Conservation (phyloP, 2,113 vertebrate species). For the Lamprotornis superbus region DNA sequence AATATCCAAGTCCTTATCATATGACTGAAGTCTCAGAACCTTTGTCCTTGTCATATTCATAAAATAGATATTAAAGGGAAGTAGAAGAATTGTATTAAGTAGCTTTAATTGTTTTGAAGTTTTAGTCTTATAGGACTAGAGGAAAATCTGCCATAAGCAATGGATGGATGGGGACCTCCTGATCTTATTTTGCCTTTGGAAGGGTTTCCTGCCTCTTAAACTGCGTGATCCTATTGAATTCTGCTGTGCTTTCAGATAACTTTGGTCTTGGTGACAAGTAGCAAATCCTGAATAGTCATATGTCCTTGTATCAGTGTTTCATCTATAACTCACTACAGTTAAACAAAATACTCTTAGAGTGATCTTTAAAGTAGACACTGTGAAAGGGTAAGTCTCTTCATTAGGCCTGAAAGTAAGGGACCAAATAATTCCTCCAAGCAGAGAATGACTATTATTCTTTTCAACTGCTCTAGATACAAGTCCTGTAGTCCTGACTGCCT, state of each 20-base stretch:
- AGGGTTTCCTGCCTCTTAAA: background rate
- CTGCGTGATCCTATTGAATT: background rate
- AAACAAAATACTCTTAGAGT: background rate
- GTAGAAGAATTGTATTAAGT: background rate
- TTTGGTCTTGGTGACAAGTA: background rate
- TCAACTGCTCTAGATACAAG: background rate
- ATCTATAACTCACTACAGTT: background rate
- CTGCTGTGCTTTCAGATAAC: background rate
- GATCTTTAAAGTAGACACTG: background rate
- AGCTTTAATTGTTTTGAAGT: background rate
- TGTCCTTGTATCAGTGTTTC: background rate
- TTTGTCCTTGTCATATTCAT: background rate
- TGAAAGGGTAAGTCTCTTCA: background rate
- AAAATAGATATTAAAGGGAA: background rate
- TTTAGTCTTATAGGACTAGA: background rate
- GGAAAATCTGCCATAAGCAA: background rate
- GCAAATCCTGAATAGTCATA: background rate
- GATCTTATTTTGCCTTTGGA: background rate
- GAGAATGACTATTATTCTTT: background rate
- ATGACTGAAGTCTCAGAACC: background rate
- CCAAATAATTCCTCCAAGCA: background rate
- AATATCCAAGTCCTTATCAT: background rate
- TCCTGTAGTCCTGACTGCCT: background rate
- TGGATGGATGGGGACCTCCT: background rate
- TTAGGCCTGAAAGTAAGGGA: background rate